Evolutionary conservation across 2,113 vertebrate genomes (phyloP), one percentile per base, ranked within the genome.

Genomic region (Nibea coibor): DNA sequence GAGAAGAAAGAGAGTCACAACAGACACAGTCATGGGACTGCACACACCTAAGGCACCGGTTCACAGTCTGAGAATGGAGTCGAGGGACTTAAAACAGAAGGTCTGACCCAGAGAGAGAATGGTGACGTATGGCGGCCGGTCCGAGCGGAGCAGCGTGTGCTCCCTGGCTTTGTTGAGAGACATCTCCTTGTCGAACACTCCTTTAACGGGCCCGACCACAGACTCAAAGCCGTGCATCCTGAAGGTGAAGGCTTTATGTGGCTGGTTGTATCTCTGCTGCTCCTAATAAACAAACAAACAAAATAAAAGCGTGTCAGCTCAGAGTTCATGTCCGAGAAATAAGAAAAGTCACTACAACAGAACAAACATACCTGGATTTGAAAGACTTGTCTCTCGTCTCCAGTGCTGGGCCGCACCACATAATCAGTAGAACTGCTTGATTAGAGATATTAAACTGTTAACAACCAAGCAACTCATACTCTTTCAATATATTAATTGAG

Each of bases 151-250:
- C 72, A 99, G 93, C 0, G 98, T 99, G 87, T 99, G 98, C 77
- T 99, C 98, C 16, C 98, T 94, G 48, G 97, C 98, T 94, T 99
- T 99, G 94, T 99, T 99, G 35, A 99, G 94, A 0, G 97, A 99
- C 6, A 98, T 99, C 91, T 99, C 98, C 92, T 99, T 99, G 91
- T 99, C 97, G 62, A 99, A 99, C 20, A 99, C 98, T 0, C 98
- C 98, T 88, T 99, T 99, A 59, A 99, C 98, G 0, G 98, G 98
- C 2, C 98, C 98, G 61, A 99, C 98, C 7, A 99, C 97, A 0
- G 98, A 99, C 79, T 99, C 97, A 4, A 99, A 99, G 83, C 98
- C 98, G 0, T 99, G 98, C 97, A 99, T 97, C 19, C 97, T 95
- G 78, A 98, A 99, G 0, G 97, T 98, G 93, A 99, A 99, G 1